Evolutionary conservation across 2,113 vertebrate genomes (phyloP).

Genomic region (Abramis brama): DNA sequence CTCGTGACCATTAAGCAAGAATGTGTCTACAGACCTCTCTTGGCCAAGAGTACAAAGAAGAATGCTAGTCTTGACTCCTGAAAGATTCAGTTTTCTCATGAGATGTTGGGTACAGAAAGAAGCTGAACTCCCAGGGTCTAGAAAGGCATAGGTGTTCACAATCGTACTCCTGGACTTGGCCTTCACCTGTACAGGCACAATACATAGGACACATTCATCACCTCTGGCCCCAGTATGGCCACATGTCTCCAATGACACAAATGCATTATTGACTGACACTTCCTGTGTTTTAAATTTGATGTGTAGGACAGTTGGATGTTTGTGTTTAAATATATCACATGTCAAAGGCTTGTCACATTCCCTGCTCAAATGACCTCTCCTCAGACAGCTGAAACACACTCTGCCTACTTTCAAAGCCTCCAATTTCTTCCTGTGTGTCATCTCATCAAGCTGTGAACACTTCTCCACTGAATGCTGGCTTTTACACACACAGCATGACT

Average conservation of each 20-base stretch:
- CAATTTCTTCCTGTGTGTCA: no score
- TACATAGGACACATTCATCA: slow-evolving; percentile 7
- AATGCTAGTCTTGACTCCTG: slow-evolving; percentile 18
- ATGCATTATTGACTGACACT: slow-evolving; percentile 18
- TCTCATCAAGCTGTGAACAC: no score
- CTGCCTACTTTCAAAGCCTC: no score
- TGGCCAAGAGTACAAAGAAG: slow-evolving; percentile 17
- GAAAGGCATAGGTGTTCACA: slow-evolving; percentile 21
- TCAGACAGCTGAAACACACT: no score
- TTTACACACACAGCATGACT: no score
- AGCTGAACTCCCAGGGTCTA: slow-evolving; percentile 14
- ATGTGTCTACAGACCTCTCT: slow-evolving; percentile 8
- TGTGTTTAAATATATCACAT: background rate
- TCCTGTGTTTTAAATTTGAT: background rate
- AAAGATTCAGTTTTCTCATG: background rate
- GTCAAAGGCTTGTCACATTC: no score
- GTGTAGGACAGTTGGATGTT: slow-evolving; percentile 22
- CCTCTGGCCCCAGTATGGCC: slow-evolving; percentile 22
- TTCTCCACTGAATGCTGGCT: no score
- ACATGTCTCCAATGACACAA: slow-evolving; percentile 20
- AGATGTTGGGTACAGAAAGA: background rate
- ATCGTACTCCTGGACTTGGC: background rate
- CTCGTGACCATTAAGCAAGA: background rate
- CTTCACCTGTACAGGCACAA: slow-evolving; percentile 21
- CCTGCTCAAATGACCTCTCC: no score